These are phyloP conservation scores for Tetrao urogallus DNA, from an alignment of 2,113 vertebrate genomes.

Conservation along the genomic window DNA sequence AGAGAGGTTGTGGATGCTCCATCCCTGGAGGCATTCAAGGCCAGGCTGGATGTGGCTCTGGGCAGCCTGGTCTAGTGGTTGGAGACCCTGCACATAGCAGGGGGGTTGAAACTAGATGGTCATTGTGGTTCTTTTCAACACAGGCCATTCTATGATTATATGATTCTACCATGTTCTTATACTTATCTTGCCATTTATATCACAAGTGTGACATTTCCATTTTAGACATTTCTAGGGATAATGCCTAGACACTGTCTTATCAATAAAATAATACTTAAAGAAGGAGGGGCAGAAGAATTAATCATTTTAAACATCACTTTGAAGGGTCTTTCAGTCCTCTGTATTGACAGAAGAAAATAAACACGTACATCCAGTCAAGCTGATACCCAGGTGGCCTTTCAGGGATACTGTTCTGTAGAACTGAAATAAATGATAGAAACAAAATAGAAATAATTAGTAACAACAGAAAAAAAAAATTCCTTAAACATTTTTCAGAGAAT, in stretches of 20 bases:
- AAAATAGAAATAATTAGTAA: not conserved
- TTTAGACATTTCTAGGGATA: not conserved
- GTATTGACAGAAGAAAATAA: not conserved
- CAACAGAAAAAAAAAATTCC: rapidly evolving
- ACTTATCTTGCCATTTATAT: not conserved
- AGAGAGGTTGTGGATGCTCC: too few species aligned
- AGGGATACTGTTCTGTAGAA: not conserved
- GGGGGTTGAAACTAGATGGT: too few species aligned
- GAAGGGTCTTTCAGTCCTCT: not conserved
- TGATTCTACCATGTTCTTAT: not conserved
- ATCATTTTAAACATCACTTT: not conserved
- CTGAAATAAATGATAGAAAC: rapidly evolving
- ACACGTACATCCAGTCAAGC: rapidly evolving
- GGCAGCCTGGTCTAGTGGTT: too few species aligned
- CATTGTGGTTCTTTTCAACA: too few species aligned
- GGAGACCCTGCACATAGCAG: too few species aligned
- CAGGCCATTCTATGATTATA: too few species aligned
- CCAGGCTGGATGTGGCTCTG: too few species aligned
- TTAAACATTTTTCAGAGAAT: not conserved
- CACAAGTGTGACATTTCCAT: not conserved
- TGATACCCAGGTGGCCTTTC: not conserved
- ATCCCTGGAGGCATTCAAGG: too few species aligned
- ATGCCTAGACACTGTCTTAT: not conserved
- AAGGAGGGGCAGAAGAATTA: not conserved
- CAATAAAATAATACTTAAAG: not conserved